phyloP scores from a whole-genome alignment of 2,888 invertebrate species.

The Teleiodes luculella region DNA sequence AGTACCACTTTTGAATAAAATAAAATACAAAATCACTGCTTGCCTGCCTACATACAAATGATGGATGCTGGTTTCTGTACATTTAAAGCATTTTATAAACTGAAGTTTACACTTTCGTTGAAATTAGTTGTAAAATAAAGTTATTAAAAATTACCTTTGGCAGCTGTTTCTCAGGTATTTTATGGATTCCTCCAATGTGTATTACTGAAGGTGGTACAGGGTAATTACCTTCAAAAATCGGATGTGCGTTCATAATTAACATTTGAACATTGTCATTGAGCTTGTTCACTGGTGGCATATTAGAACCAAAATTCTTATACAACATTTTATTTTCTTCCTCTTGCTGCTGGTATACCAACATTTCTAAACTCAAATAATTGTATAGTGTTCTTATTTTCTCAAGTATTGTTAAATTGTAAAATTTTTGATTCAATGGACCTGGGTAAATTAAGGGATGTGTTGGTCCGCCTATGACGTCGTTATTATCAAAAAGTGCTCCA shows the following conservation, averaged over 20 bases:
- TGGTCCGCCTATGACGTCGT: conserved; percentile 35
- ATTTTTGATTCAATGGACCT: conserved; percentile 20
- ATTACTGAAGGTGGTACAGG: conserved; percentile 58
- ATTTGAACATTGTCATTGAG: conserved; percentile 33
- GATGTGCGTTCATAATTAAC: conserved; percentile 57
- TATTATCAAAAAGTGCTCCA: conserved; percentile 25
- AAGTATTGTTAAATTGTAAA: conserved; percentile 35
- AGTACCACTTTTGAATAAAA: too few species aligned
- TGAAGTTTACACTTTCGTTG: too few species aligned
- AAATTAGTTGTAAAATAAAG: too few species aligned
- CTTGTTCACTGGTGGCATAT: conserved; percentile 30
- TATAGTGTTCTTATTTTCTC: conserved; percentile 37
- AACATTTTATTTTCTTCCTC: conserved; percentile 22
- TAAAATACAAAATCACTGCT: too few species aligned
- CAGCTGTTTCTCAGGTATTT: conserved; percentile 46
- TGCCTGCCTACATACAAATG: too few species aligned
- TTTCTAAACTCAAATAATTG: conserved; percentile 17
- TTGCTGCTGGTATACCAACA: not conserved
- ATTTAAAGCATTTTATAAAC: too few species aligned
- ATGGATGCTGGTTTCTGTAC: too few species aligned
- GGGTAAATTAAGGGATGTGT: conserved; percentile 42
- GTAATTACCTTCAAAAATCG: conserved; percentile 44
- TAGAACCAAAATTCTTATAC: conserved; percentile 31
- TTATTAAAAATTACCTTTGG: too few species aligned
- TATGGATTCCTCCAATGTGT: conserved; percentile 58